phyloP scores from a whole-genome alignment of 2,797 vertebrate species.

The Sebastes goodei region DNA sequence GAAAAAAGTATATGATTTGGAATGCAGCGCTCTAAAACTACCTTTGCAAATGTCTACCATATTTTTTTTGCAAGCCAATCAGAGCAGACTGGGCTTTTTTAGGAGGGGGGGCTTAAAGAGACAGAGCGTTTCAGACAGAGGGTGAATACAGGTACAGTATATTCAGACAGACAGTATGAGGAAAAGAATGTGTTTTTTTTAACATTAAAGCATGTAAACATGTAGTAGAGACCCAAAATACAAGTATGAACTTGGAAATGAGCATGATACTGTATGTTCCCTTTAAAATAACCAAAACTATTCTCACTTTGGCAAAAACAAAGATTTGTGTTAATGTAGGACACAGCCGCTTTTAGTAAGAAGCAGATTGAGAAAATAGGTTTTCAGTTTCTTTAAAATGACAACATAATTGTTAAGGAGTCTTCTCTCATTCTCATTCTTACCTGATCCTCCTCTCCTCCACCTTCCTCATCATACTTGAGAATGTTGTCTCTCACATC shows the following conservation, averaged over 20 bases:
- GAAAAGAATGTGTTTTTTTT: background rate
- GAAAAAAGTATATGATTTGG: fast-evolving
- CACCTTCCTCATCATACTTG: constrained; percentile 98
- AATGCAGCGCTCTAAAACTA: background rate
- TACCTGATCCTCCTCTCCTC: constrained; percentile 99
- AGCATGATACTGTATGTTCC: background rate
- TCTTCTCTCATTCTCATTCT: background rate
- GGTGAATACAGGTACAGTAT: too few relatives aligned
- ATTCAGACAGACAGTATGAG: background rate
- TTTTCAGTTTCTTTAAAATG: too few relatives aligned
- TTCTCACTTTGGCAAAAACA: background rate
- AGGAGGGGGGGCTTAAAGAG: background rate
- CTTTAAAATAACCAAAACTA: background rate
- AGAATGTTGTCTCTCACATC: constrained; percentile 97
- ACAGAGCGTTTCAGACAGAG: background rate
- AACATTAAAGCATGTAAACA: background rate
- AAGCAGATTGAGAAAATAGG: background rate
- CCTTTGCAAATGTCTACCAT: background rate
- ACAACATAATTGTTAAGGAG: background rate
- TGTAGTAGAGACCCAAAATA: background rate
- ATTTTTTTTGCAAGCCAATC: background rate
- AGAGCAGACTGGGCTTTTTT: background rate
- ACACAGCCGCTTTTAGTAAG: background rate
- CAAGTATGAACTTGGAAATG: background rate
- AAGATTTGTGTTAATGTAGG: background rate